Evolutionary conservation across 1,140 invertebrate species (phyloP).

Genomic region (Bombus haemorrhoidalis): DNA sequence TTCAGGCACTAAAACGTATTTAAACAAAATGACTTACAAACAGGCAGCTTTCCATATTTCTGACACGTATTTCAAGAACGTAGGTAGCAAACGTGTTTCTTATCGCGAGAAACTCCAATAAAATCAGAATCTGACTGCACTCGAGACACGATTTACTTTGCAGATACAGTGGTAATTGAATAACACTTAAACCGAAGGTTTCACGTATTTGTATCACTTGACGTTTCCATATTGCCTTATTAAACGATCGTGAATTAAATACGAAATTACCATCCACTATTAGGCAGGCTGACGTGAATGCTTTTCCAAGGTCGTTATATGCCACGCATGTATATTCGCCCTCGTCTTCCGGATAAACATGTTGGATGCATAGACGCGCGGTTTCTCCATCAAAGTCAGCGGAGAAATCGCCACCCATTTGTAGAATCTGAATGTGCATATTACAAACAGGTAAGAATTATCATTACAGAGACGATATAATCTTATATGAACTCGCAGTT

Average conservation of each 20-base stretch:
- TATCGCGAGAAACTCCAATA: conserved; percentile 6
- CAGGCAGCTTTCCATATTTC: not conserved
- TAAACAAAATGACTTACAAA: not conserved
- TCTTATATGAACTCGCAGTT: not conserved
- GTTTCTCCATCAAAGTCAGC: conserved; percentile 86
- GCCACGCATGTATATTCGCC: conserved; percentile 94
- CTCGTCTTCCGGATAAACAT: conserved; percentile 93
- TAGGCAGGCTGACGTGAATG: conserved; percentile 90
- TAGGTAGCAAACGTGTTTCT: not conserved
- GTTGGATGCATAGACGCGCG: conserved; percentile 88
- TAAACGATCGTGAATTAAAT: conserved; percentile 9
- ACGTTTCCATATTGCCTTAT: not conserved
- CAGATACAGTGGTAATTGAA: conserved; percentile 3
- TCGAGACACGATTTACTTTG: conserved; percentile 9
- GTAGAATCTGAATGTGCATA: conserved; percentile 82
- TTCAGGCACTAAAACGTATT: conserved; percentile 86
- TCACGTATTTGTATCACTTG: not conserved
- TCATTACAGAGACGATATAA: not conserved
- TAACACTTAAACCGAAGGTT: conserved; percentile 3
- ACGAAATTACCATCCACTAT: conserved; percentile 88
- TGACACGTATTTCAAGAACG: not conserved
- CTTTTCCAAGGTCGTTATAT: conserved; percentile 90
- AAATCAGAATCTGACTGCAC: not conserved
- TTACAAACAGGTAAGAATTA: not conserved
- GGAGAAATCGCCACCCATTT: conserved; percentile 87